phyloP scores from a whole-genome alignment of 2,797 vertebrate species.

The Valencia hispanica region DNA sequence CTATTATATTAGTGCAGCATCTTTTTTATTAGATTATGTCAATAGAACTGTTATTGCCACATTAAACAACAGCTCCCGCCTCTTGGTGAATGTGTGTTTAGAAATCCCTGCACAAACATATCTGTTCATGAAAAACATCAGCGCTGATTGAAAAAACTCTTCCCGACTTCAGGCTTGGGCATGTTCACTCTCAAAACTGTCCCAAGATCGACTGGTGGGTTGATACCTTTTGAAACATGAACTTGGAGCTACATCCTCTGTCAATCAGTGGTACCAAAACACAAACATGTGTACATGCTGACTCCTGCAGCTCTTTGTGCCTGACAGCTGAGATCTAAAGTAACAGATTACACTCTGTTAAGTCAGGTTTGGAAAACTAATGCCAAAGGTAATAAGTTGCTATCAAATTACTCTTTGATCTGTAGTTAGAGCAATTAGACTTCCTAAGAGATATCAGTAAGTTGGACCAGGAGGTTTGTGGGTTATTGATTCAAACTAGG shows the following conservation, averaged over 20 bases:
- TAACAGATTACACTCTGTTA: conserved; percentile 19
- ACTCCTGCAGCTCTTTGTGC: conserved; percentile 43
- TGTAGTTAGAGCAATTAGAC: conserved; percentile 26
- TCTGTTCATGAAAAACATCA: conserved; percentile 33
- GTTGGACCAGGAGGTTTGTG: conserved; percentile 15
- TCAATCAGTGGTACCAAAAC: conserved; percentile 58
- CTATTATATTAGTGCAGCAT: conserved; percentile 41
- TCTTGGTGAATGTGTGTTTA: conserved; percentile 4
- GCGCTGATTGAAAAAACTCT: conserved; percentile 41
- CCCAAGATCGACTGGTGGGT: conserved; percentile 54
- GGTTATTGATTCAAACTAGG: background rate
- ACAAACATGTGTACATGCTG: conserved; percentile 54
- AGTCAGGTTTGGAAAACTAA: conserved; percentile 38
- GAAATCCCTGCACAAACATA: conserved; percentile 35
- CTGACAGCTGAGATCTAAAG: conserved; percentile 25
- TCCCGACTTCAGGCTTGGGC: conserved; percentile 57
- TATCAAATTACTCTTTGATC: conserved; percentile 34
- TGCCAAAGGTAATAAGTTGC: conserved; percentile 39
- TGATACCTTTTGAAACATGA: conserved; percentile 69
- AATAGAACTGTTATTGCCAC: conserved; percentile 11
- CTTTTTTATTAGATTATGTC: conserved; percentile 27
- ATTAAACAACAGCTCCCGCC: conserved; percentile 4
- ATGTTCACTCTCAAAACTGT: conserved; percentile 24
- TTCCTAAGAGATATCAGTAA: conserved; percentile 36
- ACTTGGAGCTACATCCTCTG: conserved; percentile 54